A percentile compares a stretch with the other conserved stretches of the same genome.
These are phyloP conservation scores for Drosophila biarmipes DNA, from an alignment of 1,140 invertebrate species.

Conservation along the genomic window DNA sequence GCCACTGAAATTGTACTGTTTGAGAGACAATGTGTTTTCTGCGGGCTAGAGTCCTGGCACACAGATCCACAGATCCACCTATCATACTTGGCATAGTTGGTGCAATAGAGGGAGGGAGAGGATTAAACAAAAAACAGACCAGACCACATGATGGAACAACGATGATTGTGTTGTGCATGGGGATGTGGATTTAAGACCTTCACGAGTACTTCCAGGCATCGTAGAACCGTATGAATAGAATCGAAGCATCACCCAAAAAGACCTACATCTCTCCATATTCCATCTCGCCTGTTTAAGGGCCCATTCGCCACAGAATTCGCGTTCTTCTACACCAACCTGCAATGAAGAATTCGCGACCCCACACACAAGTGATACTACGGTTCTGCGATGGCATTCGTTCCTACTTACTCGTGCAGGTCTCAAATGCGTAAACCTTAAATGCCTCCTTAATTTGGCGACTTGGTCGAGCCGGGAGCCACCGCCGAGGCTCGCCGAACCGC, in stretches of 20 bases:
- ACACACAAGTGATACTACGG: not conserved
- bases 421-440: not conserved
- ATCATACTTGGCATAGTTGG: not conserved
- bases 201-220: constrained; percentile 1
- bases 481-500: constrained; percentile 56
- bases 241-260: not conserved
- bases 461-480: constrained; percentile 12
- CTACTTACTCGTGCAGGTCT: not conserved
- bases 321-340: not conserved
- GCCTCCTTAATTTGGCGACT: constrained; percentile 26
- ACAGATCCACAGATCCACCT: constrained; percentile 7
- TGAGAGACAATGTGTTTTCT: constrained; percentile 5
- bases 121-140: constrained; percentile 9
- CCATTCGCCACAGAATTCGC: not conserved
- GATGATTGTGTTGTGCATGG: not conserved
- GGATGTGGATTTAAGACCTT: not conserved
- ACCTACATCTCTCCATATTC: not conserved
- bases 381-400: not conserved
- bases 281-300: not conserved
- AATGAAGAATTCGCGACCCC: not conserved
- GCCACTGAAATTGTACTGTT: constrained; percentile 23
- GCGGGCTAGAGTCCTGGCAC: constrained; percentile 5
- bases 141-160: constrained; percentile 5
- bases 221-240: not conserved
- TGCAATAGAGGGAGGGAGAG: not conserved